A percentile compares a stretch with the other conserved stretches of the same genome.
phyloP scores from a whole-genome alignment of 2,888 invertebrate species.

The Odiellus spinosus region DNA sequence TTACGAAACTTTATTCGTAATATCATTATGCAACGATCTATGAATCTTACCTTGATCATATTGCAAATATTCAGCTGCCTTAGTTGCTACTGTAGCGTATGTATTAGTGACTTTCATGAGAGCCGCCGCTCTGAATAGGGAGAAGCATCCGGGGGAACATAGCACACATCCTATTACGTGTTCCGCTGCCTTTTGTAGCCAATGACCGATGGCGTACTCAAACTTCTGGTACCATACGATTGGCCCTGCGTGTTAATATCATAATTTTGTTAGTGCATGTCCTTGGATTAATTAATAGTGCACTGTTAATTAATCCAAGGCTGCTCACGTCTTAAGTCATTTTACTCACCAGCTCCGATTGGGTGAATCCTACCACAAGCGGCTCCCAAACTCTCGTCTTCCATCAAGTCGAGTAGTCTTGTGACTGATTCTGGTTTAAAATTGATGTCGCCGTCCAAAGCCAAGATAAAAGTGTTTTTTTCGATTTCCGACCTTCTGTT shows the following conservation, averaged over 20 bases:
- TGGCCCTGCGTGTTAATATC: slow-evolving; percentile 42
- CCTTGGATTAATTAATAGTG: no score
- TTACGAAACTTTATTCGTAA: slow-evolving; percentile 44
- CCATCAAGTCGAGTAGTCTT: slow-evolving; percentile 89
- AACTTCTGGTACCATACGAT: slow-evolving; percentile 99
- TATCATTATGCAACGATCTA: no score
- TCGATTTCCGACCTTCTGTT: slow-evolving; percentile 86
- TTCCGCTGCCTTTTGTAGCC: slow-evolving; percentile 99
- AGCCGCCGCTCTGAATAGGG: slow-evolving; percentile 80
- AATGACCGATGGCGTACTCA: slow-evolving; percentile 99
- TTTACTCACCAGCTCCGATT: slow-evolving; percentile 54
- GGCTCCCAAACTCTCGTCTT: slow-evolving; percentile 87
- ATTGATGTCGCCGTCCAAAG: slow-evolving; percentile 94
- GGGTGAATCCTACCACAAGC: slow-evolving; percentile 98
- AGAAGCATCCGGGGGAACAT: slow-evolving; percentile 96
- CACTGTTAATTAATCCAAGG: no score
- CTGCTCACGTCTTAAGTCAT: no score
- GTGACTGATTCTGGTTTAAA: slow-evolving; percentile 91
- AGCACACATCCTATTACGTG: slow-evolving; percentile 99
- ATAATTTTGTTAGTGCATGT: no score
- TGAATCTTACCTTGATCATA: slow-evolving; percentile 97
- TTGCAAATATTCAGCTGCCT: slow-evolving; percentile 93
- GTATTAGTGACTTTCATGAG: slow-evolving; percentile 98
- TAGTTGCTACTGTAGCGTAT: slow-evolving; percentile 75
- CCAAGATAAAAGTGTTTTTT: slow-evolving; percentile 85